Evolutionary conservation across 2,888 invertebrate species (phyloP), one percentile per base, ranked within the genome.

Genomic region (Holacanthella duospinosa): DNA sequence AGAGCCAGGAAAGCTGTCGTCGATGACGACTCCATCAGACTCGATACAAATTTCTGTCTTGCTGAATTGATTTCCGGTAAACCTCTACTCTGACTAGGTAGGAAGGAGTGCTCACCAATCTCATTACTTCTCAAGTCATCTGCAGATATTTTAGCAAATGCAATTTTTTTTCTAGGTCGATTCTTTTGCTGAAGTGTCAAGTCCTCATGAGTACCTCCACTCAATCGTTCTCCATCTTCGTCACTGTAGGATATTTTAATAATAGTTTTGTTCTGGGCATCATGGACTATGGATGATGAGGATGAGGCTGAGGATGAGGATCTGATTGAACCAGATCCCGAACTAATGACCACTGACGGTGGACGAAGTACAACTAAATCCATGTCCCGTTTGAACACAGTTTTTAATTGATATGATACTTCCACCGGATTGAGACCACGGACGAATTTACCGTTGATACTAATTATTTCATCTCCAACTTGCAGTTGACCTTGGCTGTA

Each of bases 381-480:
- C 68, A 69, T 65, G 60, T 71, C 71, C 29, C 68, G 59, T 55
- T 70, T 73, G 48, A 68, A 66, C 12, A 65, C 68, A 43, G 57
- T 60, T 27, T 68, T 64, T 36, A 82, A 74, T 55, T 78, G 74
- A 43, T 75, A 75, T 61, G 77, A 75, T 1, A 85, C 86, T 74
- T 84, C 82, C 63, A 83, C 79, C 4, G 85, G 83, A 54, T 85
- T 82, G 62, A 90, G 80, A 1, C 88, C 88, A 67, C 87, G 82
- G 64, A 93, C 78, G 68, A 89, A 84, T 74, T 84, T 84, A 12
- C 91, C 91, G 77, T 93, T 93, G 29, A 92, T 88, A 78, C 89
- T 88, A 16, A 93, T 86, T 68, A 93, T 87, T 81, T 93, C 90
- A 78, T 93, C 93, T 19, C 91, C 91, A 64, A 89, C 82, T 74